Conservation (phyloP, 2,888 invertebrate species). For the Ectobius pallidus region DNA sequence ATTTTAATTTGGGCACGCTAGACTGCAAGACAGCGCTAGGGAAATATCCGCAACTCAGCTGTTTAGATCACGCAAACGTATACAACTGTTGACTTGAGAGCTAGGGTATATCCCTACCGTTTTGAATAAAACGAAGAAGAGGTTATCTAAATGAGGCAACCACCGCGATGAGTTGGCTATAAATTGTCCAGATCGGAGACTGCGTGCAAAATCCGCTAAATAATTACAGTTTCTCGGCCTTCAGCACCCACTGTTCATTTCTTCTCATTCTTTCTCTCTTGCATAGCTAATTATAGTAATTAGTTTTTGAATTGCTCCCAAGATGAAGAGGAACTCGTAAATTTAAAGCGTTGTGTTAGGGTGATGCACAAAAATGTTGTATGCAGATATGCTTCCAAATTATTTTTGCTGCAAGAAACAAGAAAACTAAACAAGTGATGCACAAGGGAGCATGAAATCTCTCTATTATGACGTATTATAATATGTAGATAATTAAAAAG, state of each 20-base stretch:
- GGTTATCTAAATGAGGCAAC: conserved; percentile 18
- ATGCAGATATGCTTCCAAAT: too few relatives aligned
- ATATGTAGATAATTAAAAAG: too few relatives aligned
- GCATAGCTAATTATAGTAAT: conserved; percentile 34
- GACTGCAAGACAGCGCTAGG: neutral
- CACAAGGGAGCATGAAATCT: too few relatives aligned
- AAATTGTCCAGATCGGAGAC: conserved; percentile 1
- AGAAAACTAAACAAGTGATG: too few relatives aligned
- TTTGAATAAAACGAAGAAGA: neutral
- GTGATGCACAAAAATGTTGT: too few relatives aligned
- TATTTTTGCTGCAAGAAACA: too few relatives aligned
- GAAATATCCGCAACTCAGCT: neutral
- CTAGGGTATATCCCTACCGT: neutral
- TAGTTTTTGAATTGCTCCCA: conserved; percentile 33
- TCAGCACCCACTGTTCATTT: too few relatives aligned
- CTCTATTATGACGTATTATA: too few relatives aligned
- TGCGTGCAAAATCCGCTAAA: conserved; percentile 18
- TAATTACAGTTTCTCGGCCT: conserved; percentile 7
- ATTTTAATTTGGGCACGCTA: neutral
- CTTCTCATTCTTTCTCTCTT: neutral
- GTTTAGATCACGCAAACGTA: neutral
- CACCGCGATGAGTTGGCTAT: conserved; percentile 6
- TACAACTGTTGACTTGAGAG: neutral
- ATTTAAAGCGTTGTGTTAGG: conserved; percentile 5
- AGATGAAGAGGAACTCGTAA: conserved; percentile 29